Conservation (phyloP, 2,888 invertebrate genomes). For the Brachypterus glaber region DNA sequence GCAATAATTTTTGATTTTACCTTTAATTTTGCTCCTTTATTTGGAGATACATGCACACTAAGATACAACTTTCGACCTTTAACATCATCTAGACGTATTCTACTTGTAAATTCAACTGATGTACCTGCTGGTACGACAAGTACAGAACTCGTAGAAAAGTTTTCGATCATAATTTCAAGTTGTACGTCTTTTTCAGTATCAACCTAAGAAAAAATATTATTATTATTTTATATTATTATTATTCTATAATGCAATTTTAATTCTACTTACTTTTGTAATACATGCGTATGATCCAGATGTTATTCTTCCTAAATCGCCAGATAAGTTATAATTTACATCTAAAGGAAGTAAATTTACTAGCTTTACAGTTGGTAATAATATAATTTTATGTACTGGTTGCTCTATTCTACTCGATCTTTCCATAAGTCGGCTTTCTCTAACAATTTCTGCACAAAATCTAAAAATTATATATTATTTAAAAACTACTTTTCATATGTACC, state of each 20-base stretch:
- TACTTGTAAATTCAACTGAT: slow-evolving; percentile 29
- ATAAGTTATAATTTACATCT: slow-evolving; percentile 58
- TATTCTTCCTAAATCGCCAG: slow-evolving; percentile 30
- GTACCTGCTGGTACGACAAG: slow-evolving; percentile 31
- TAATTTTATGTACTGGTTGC: slow-evolving; percentile 81
- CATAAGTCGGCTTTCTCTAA: slow-evolving; percentile 60
- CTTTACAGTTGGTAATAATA: slow-evolving; percentile 73
- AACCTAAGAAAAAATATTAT: slow-evolving; percentile 41
- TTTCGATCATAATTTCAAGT: slow-evolving; percentile 70
- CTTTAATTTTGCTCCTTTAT: slow-evolving; percentile 36
- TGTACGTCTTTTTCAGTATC: slow-evolving; percentile 65
- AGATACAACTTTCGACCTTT: slow-evolving; percentile 65
- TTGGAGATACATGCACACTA: slow-evolving; percentile 45
- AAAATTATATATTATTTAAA: slow-evolving; percentile 12
- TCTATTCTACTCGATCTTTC: slow-evolving; percentile 30
- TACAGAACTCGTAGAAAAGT: slow-evolving; percentile 49
- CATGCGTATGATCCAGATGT: slow-evolving; percentile 34
- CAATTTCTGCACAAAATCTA: slow-evolving; percentile 69
- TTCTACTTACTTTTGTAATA: slow-evolving; percentile 30
- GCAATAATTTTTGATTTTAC: too few relatives aligned
- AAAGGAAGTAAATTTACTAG: slow-evolving; percentile 82
- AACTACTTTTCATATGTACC: too few relatives aligned
- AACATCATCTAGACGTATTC: slow-evolving; percentile 64
- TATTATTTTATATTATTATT: not conserved
- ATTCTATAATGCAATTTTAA: slow-evolving; percentile 6